phyloP scores from a whole-genome alignment of 2,113 vertebrate genomes.

The Podilymbus podiceps region DNA sequence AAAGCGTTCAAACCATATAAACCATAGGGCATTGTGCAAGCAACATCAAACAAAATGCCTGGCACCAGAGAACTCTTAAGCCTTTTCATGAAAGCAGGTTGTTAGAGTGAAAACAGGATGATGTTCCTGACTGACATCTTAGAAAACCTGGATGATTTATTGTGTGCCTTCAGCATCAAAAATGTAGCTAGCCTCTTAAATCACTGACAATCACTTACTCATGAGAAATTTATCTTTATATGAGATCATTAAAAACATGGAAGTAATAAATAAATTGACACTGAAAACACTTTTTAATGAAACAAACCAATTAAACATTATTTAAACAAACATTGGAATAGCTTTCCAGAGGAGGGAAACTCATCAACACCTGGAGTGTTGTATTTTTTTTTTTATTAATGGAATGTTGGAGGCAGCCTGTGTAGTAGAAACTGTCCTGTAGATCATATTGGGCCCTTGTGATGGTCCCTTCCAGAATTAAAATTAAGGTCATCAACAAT shows the following conservation, averaged over 20 bases:
- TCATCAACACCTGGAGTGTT: background rate
- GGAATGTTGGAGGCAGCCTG: background rate
- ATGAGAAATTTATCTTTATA: background rate
- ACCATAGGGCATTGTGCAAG: background rate
- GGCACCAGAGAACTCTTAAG: slow-evolving; percentile 7
- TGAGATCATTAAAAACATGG: background rate
- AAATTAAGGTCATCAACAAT: background rate
- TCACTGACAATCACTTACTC: background rate
- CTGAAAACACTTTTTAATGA: background rate
- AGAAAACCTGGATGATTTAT: background rate
- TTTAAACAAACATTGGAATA: background rate
- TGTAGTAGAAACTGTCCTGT: background rate
- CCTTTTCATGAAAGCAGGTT: background rate
- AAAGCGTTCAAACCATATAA: background rate
- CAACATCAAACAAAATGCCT: slow-evolving; percentile 30
- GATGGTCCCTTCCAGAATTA: background rate
- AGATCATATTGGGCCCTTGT: background rate
- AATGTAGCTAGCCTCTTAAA: background rate
- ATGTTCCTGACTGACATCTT: background rate
- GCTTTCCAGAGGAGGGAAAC: background rate
- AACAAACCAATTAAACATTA: background rate
- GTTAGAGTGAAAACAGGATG: background rate
- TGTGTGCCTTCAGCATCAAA: background rate
- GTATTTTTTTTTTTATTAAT: background rate
- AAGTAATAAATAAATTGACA: background rate